These are phyloP conservation scores for Cynopterus sphinx DNA, from an alignment of 2,797 vertebrate species.

Conservation along the genomic window DNA sequence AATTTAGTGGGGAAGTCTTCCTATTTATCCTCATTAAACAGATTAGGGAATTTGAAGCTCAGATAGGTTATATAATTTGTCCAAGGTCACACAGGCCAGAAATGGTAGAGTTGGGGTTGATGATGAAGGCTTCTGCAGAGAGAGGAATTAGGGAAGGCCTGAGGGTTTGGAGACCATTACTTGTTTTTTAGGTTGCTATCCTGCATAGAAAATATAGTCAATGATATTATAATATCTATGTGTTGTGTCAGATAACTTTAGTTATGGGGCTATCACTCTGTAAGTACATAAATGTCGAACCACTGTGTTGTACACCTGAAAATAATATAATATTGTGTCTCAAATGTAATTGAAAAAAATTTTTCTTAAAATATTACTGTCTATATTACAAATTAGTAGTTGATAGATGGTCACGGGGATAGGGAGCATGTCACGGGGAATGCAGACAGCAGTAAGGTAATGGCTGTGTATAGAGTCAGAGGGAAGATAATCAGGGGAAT, in stretches of 20 bases:
- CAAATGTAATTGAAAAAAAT: background rate
- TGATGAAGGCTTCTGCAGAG: background rate
- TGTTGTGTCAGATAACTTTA: background rate
- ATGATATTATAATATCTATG: background rate
- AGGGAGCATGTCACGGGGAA: too few species aligned
- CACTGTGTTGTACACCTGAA: background rate
- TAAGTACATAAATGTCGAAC: background rate
- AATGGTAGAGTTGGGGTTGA: background rate
- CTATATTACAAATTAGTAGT: background rate
- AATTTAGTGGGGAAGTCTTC: background rate
- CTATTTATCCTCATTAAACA: background rate
- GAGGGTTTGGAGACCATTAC: background rate
- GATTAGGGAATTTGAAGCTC: slow-evolving; percentile 21
- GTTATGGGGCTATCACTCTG: background rate
- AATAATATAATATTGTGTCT: background rate
- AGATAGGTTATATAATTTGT: background rate
- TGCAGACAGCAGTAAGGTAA: too few species aligned
- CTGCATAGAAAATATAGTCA: background rate
- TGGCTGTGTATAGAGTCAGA: too few species aligned
- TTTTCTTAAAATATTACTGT: background rate
- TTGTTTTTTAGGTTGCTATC: background rate
- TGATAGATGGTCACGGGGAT: too few species aligned
- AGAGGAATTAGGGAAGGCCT: background rate
- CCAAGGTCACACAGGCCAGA: background rate
- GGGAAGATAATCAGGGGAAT: too few species aligned